Percentiles rank a stretch among this genome's conserved stretches.
Evolutionary conservation across 2,113 vertebrate genomes (phyloP).

Genomic region (Paraplagusia blochii): DNA sequence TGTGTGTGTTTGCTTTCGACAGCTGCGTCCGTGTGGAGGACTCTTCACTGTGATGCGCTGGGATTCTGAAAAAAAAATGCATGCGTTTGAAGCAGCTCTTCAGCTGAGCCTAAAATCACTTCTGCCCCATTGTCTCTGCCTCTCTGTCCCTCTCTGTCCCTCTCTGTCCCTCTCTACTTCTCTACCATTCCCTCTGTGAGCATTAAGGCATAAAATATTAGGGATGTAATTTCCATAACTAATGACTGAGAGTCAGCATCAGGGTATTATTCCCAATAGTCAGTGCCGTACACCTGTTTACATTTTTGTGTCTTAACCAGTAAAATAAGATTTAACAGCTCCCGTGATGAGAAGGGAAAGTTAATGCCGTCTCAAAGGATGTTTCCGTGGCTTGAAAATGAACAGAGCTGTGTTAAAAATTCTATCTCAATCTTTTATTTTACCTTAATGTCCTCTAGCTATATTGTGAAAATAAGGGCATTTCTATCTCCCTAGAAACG

Average conservation of each 20-base stretch:
- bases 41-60: constrained; percentile 66
- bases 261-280: constrained; percentile 52
- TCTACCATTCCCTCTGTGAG: background rate
- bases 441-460: too few species aligned
- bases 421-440: too few species aligned
- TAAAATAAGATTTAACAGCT: too few species aligned
- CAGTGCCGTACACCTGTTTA: constrained; percentile 1
- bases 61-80: constrained; percentile 65
- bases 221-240: constrained; percentile 53
- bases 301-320: too few species aligned
- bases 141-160: background rate
- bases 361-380: too few species aligned
- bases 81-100: constrained; percentile 56
- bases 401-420: too few species aligned
- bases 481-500: too few species aligned
- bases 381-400: too few species aligned
- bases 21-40: constrained; percentile 53
- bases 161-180: constrained; percentile 17
- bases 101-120: constrained; percentile 50
- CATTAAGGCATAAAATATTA: constrained; percentile 30
- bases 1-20: constrained; percentile 36
- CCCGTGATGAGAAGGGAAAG: too few species aligned
- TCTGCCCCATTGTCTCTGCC: constrained; percentile 1
- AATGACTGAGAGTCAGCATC: constrained; percentile 46
- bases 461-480: too few species aligned